These are phyloP conservation scores for Indri indri DNA, from an alignment of 2,113 vertebrate species.

Conservation along the genomic window DNA sequence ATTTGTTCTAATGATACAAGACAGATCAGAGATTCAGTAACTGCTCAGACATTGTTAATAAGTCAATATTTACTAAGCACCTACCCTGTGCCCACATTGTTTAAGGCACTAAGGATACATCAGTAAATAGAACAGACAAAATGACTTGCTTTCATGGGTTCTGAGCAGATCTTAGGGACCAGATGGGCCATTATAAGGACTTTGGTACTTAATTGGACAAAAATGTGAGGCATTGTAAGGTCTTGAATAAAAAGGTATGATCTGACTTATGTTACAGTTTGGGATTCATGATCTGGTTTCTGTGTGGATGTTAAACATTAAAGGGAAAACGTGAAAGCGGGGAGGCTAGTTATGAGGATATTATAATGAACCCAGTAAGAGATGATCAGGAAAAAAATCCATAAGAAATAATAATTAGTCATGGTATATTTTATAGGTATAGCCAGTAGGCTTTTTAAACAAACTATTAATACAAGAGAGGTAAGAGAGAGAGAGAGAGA, in stretches of 20 bases:
- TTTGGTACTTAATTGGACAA: neutral
- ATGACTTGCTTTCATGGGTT: neutral
- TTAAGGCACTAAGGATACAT: neutral
- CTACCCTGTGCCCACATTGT: neutral
- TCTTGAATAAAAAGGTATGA: neutral
- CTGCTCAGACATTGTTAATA: neutral
- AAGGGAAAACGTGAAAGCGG: neutral
- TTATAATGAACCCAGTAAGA: neutral
- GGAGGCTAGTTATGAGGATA: neutral
- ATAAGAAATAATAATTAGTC: neutral
- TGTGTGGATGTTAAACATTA: neutral
- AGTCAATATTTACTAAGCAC: neutral
- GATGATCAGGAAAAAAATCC: neutral
- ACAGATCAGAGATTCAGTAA: neutral
- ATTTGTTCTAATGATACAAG: neutral
- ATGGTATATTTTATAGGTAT: neutral
- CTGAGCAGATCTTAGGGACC: neutral
- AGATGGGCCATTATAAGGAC: neutral
- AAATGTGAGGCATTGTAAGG: neutral
- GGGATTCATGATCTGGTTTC: neutral
- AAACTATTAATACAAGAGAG: neutral
- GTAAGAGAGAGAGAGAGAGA: neutral
- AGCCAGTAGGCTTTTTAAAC: neutral
- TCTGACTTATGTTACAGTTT: neutral
- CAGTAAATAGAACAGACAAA: neutral